Percentiles rank a stretch among this genome's conserved stretches.
Evolutionary conservation across 2,888 invertebrate genomes (phyloP).

Genomic region (Corbicula japonica): DNA sequence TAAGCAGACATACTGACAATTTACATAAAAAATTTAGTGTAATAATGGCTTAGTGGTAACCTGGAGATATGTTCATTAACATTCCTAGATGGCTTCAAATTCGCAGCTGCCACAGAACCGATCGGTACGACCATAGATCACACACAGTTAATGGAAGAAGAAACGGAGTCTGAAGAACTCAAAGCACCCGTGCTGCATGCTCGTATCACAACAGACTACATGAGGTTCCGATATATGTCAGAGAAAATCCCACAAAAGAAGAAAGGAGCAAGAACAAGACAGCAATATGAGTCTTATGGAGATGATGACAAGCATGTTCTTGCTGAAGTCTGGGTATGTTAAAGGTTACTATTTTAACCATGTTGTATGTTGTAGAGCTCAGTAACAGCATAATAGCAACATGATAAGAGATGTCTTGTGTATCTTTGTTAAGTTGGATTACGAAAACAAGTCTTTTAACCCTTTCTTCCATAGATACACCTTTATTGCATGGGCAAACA

Average conservation of each 20-base stretch:
- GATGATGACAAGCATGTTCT: conserved; percentile 40
- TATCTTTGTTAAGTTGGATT: too few species aligned
- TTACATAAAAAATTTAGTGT: too few species aligned
- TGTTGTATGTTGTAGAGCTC: too few species aligned
- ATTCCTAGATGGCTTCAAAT: conserved; percentile 23
- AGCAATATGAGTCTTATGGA: conserved; percentile 40
- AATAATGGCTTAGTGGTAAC: too few species aligned
- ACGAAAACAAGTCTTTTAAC: too few species aligned
- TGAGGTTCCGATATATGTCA: conserved; percentile 53
- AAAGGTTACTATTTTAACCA: too few species aligned
- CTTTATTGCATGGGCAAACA: too few species aligned
- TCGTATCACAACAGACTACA: conserved; percentile 32
- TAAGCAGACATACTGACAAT: too few species aligned
- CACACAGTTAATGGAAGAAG: conserved; percentile 6
- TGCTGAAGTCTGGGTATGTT: conserved; percentile 40
- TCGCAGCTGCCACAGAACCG: conserved; percentile 19
- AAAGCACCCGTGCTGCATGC: conserved; percentile 18
- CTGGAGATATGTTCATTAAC: neutral
- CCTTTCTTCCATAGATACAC: too few species aligned
- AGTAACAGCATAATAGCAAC: too few species aligned
- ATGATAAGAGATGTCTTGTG: too few species aligned
- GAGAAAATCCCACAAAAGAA: conserved; percentile 32
- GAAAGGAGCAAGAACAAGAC: conserved; percentile 18
- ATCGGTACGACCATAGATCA: conserved; percentile 8
- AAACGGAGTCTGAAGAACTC: neutral